A percentile compares a stretch with the other conserved stretches of the same genome.
Conservation (phyloP, 2,113 vertebrate genomes). For the Pachypanchax playfairii region DNA sequence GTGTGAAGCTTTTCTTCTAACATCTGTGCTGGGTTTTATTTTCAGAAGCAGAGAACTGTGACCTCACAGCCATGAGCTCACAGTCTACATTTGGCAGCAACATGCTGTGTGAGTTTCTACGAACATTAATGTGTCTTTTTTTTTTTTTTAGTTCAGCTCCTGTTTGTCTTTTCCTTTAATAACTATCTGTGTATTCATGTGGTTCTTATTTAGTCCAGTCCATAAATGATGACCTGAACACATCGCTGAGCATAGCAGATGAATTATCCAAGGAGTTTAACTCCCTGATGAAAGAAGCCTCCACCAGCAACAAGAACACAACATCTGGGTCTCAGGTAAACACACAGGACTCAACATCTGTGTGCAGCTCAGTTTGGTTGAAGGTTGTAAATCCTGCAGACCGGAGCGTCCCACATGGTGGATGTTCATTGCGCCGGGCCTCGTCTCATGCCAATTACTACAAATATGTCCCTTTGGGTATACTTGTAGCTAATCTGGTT, state of each 20-base stretch:
- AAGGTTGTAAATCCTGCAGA: too few relatives aligned
- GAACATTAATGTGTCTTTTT: neutral
- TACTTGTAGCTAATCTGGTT: neutral
- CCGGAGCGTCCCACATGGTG: too few relatives aligned
- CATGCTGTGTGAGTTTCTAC: slow-evolving; percentile 75
- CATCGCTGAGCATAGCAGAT: slow-evolving; percentile 79
- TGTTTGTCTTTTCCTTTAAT: neutral
- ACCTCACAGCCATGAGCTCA: slow-evolving; percentile 65
- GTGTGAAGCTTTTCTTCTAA: too few relatives aligned
- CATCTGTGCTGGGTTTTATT: neutral
- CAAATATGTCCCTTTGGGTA: neutral
- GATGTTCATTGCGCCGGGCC: too few relatives aligned
- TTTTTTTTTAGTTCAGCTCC: neutral
- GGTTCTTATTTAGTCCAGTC: slow-evolving; percentile 68
- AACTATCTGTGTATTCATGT: slow-evolving; percentile 21
- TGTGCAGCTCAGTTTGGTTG: neutral
- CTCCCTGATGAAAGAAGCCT: slow-evolving; percentile 71
- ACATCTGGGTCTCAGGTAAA: slow-evolving; percentile 49
- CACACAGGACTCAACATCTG: neutral
- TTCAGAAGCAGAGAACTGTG: slow-evolving; percentile 36
- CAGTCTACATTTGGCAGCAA: slow-evolving; percentile 53
- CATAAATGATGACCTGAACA: slow-evolving; percentile 78
- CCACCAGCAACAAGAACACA: slow-evolving; percentile 29
- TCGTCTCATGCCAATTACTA: too few relatives aligned
- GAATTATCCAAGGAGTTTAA: slow-evolving; percentile 79